These are phyloP conservation scores for Encarsia formosa DNA, from an alignment of 2,888 invertebrate genomes.

Conservation along the genomic window DNA sequence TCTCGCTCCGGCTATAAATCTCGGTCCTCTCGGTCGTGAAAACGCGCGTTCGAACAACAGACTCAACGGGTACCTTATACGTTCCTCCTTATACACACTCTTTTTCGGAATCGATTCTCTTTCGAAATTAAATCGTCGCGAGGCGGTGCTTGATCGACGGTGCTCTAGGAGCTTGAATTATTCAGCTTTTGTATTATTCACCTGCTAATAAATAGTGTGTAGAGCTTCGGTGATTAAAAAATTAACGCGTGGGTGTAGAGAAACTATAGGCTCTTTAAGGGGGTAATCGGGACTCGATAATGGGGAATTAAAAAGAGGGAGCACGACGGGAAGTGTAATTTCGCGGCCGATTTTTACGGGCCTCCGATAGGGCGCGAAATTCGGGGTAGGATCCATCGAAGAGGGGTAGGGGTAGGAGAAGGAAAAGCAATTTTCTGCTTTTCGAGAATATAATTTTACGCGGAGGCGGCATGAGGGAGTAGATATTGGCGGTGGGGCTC, in stretches of 20 bases:
- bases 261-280: no score
- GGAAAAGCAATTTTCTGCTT: constrained; percentile 43
- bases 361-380: constrained; percentile 23
- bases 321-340: constrained; percentile 25
- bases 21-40: constrained; percentile 33
- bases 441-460: constrained; percentile 49
- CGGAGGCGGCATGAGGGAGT: constrained; percentile 20
- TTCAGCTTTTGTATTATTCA: not conserved
- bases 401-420: constrained; percentile 15
- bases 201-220: not conserved
- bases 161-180: not conserved
- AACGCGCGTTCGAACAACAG: no score
- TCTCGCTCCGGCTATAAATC: constrained; percentile 47
- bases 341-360: constrained; percentile 22
- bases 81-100: not conserved
- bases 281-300: not conserved
- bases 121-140: not conserved
- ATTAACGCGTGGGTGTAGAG: no score
- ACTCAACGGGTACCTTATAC: no score
- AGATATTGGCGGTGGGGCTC: not conserved
- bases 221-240: no score
- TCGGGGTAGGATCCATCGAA: constrained; percentile 19
- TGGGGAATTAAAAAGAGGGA: constrained; percentile 17
- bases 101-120: no score
- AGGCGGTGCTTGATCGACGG: not conserved